Base-by-base conservation (phyloP, 2,888 invertebrate genomes). In the Lumbricus terrestris region DNA sequence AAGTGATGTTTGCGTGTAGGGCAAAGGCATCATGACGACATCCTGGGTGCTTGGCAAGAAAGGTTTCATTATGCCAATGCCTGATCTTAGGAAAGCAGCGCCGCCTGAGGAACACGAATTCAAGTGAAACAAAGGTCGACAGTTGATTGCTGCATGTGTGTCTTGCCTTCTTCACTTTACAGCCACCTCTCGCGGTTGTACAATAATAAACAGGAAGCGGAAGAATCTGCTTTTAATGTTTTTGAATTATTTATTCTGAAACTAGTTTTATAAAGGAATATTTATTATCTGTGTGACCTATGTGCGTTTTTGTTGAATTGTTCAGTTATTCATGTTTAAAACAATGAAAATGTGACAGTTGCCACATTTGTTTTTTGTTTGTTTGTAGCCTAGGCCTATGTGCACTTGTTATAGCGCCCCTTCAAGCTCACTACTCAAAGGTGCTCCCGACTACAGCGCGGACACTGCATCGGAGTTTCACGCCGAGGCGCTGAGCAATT, bases 21-120 rank as follows among this genome's bases (percentile, higher is more conserved):
- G 89, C 6, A 89, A 89, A 47, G 89, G 89, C 37, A n/a, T 47
- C n/a, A 89, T 89, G 89, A 89, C 89, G 42, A 89, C 89, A 16
- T 89, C 34, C 89, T 89, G 89, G 89, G 69, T 89, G 37, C 42
- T 54, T n/a, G 54, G 89, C n/a, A 89, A 89, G 35, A 35, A 37
- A 29, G 89, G 89, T 13, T 89, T 89, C 33, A 23, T 69, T 54
- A 54, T 89, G 89, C 89, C 89, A 23, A 42, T 89, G 89, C 89
- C 89, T 33, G 89, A 89, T 34, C 89, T 89, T 42, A 89, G 82
- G 4, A 37, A 29, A 20, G 89, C 89, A 37, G 89, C 89, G 33
- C n/a, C 33, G 11, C 47, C 42, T 38, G 89, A 42, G 20, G 89
- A 89, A 34, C 89, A 89, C 69, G 89, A 89, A 20, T 89, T 89